phyloP scores from a whole-genome alignment of 2,888 invertebrate genomes.

The Cephus pulcher region DNA sequence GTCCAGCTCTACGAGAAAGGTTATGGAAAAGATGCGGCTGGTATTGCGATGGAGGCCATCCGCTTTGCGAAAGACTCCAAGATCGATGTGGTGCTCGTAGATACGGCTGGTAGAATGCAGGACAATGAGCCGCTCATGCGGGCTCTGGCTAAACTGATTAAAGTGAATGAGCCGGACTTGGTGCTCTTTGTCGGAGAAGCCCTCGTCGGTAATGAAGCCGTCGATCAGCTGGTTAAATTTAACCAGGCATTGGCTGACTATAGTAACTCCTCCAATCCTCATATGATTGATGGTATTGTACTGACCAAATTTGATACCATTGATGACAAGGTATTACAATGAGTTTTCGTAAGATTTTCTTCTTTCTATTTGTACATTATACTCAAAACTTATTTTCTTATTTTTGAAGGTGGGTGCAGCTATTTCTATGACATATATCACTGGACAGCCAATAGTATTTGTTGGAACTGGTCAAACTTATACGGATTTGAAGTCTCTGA shows the following conservation, averaged over 20 bases:
- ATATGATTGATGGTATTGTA: slow-evolving; percentile 98
- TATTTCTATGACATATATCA: slow-evolving; percentile 99
- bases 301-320: slow-evolving; percentile 99
- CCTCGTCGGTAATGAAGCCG: slow-evolving; percentile 99
- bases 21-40: slow-evolving; percentile 98
- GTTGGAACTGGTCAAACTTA: slow-evolving; percentile 99
- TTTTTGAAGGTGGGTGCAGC: slow-evolving; percentile 88
- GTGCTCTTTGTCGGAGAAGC: slow-evolving; percentile 99
- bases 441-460: slow-evolving; percentile 98
- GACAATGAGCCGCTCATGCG: slow-evolving; percentile 99
- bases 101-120: slow-evolving; percentile 99
- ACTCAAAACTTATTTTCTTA: slow-evolving; percentile 5
- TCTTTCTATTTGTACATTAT: slow-evolving; percentile 1
- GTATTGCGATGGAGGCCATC: slow-evolving; percentile 98
- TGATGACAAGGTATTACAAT: slow-evolving; percentile 85
- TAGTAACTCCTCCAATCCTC: slow-evolving; percentile 78
- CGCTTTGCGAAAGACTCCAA: slow-evolving; percentile 84
- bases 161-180: slow-evolving; percentile 96
- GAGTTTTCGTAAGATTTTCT: background rate
- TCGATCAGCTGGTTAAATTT: slow-evolving; percentile 98
- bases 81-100: slow-evolving; percentile 94
- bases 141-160: slow-evolving; percentile 96
- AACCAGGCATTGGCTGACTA: slow-evolving; percentile 98
- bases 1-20: slow-evolving; percentile 98
- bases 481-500: slow-evolving; percentile 95